These are phyloP conservation scores for Mixornis gularis DNA, from an alignment of 2,113 vertebrate genomes.

Conservation along the genomic window DNA sequence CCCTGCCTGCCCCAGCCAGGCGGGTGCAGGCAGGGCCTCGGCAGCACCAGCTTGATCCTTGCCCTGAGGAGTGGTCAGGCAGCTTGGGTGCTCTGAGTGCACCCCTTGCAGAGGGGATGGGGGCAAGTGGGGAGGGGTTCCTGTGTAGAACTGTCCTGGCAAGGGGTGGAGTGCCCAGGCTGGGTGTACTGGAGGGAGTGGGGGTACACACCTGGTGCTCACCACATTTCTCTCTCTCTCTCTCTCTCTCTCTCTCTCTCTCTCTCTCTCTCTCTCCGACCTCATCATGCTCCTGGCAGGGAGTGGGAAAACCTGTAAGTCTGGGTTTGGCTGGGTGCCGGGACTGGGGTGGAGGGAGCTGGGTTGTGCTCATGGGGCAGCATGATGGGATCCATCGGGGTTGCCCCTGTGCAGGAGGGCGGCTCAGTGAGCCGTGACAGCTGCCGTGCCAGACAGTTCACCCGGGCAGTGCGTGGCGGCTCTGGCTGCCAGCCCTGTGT, in stretches of 20 bases:
- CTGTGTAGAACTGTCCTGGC: constrained; percentile 73
- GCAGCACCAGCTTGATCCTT: not conserved
- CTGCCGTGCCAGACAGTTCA: not conserved
- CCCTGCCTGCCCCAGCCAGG: not conserved
- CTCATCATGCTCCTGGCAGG: constrained; percentile 75
- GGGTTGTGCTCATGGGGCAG: not conserved
- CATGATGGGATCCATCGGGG: rapidly evolving
- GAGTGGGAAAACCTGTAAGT: constrained; percentile 99
- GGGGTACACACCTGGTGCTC: rapidly evolving
- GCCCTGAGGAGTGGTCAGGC: not conserved
- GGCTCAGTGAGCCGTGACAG: not conserved
- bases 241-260: not conserved
- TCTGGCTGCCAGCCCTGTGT: not conserved
- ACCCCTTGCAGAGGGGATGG: not conserved
- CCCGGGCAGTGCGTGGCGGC: rapidly evolving
- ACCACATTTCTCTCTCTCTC: not conserved
- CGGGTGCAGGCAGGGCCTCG: not conserved
- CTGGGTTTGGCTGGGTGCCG: not conserved
- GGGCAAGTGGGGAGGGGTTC: not conserved
- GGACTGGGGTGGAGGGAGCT: not conserved
- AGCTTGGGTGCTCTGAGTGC: not conserved
- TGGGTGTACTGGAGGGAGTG: not conserved
- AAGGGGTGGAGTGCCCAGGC: not conserved
- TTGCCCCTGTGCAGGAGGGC: not conserved
- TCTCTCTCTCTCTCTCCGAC: not conserved